Conservation (phyloP, 2,888 invertebrate species). For the Acronicta leporina region DNA sequence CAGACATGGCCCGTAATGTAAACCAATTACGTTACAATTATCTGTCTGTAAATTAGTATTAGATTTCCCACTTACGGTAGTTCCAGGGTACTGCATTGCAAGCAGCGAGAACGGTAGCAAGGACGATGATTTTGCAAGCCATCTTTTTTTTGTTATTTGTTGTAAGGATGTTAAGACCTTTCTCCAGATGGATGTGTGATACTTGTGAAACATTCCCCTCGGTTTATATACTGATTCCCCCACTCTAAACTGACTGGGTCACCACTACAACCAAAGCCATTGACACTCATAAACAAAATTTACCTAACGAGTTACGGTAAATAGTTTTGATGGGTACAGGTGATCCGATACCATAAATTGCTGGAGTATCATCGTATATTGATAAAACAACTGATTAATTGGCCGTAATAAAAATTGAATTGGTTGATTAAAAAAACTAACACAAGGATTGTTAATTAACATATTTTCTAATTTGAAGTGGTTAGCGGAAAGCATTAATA, state of each 20-base stretch:
- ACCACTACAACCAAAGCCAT: conserved; percentile 73
- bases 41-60: conserved; percentile 7
- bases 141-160: conserved; percentile 65
- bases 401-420: conserved; percentile 50
- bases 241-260: conserved; percentile 75
- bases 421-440: conserved; percentile 30
- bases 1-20: not conserved
- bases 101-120: conserved; percentile 67
- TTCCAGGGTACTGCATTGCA: conserved; percentile 74
- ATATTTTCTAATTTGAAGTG: conserved; percentile 33
- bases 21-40: conserved; percentile 11
- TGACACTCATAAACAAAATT: conserved; percentile 80
- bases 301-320: conserved; percentile 78
- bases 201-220: conserved; percentile 77
- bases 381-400: conserved; percentile 60
- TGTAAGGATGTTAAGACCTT: conserved; percentile 70
- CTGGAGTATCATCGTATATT: conserved; percentile 56
- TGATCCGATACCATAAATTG: conserved; percentile 74
- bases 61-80: conserved; percentile 51
- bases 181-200: conserved; percentile 75
- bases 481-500: conserved; percentile 24
- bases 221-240: conserved; percentile 83
- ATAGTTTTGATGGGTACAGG: conserved; percentile 69
- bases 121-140: conserved; percentile 72
- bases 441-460: conserved; percentile 39